A percentile compares a stretch with the other conserved stretches of the same genome.
These are phyloP conservation scores for Agonopterix arenella DNA, from an alignment of 2,888 invertebrate species.

Conservation along the genomic window DNA sequence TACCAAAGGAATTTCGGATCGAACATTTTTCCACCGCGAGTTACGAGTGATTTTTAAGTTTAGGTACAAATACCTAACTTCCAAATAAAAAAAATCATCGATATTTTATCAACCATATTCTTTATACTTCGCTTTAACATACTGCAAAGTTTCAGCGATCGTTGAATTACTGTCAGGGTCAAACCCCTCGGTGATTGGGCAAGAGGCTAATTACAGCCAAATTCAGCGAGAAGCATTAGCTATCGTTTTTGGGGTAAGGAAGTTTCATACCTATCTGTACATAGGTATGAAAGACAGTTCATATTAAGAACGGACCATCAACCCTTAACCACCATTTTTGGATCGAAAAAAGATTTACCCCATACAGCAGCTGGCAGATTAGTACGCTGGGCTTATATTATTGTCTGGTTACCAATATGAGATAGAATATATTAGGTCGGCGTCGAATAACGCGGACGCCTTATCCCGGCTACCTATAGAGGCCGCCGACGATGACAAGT, in stretches of 20 bases:
- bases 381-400: conserved; percentile 2
- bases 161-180: too few species aligned
- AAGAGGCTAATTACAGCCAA: conserved; percentile 1
- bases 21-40: too few species aligned
- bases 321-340: conserved; percentile 4
- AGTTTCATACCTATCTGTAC: conserved; percentile 5
- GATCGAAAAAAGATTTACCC: conserved; percentile 4
- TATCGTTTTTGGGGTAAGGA: conserved; percentile 5
- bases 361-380: conserved; percentile 3
- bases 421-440: conserved; percentile 3
- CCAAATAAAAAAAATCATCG: too few species aligned
- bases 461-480: conserved; percentile 1
- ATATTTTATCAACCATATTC: too few species aligned
- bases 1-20: too few species aligned
- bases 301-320: conserved; percentile 4
- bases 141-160: too few species aligned
- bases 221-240: conserved; percentile 5
- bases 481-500: neutral
- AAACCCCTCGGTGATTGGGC: too few species aligned
- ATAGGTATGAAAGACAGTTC: conserved; percentile 4
- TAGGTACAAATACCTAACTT: too few species aligned
- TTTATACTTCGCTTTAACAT: too few species aligned
- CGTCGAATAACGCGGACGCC: conserved; percentile 2
- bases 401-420: conserved; percentile 4
- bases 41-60: too few species aligned